These are phyloP conservation scores for Onychomys torridus DNA, from an alignment of 2,797 vertebrate genomes.

Conservation along the genomic window DNA sequence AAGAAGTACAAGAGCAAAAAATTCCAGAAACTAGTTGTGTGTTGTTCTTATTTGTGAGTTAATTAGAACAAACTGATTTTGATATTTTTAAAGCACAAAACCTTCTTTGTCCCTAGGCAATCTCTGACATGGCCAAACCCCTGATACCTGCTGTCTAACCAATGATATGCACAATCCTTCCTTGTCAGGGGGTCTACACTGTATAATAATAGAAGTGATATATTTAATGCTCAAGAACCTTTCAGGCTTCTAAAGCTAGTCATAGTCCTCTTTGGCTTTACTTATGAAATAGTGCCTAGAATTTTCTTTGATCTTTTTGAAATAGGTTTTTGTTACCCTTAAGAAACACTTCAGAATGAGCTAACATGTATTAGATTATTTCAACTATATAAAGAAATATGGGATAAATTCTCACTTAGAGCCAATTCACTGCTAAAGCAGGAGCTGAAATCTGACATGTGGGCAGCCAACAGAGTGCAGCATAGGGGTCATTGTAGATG, in stretches of 20 bases:
- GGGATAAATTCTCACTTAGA: background rate
- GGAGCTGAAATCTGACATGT: background rate
- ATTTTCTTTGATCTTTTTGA: background rate
- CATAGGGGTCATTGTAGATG: background rate
- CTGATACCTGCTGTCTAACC: background rate
- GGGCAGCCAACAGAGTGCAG: background rate
- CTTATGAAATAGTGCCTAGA: background rate
- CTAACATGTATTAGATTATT: background rate
- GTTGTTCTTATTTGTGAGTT: background rate
- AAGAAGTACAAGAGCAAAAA: background rate
- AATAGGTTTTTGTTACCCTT: background rate
- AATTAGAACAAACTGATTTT: background rate
- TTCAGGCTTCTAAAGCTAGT: background rate
- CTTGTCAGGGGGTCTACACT: background rate
- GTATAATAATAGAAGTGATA: background rate
- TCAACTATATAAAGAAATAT: background rate
- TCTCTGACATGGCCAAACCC: background rate
- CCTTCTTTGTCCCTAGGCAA: background rate
- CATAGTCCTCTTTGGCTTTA: background rate
- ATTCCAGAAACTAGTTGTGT: background rate
- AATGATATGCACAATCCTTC: background rate
- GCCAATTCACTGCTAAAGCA: background rate
- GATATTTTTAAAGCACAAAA: background rate
- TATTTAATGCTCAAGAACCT: background rate
- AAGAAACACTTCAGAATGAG: background rate